These are phyloP conservation scores for Rhynchonycteris naso DNA, from an alignment of 2,797 vertebrate species.

Conservation along the genomic window DNA sequence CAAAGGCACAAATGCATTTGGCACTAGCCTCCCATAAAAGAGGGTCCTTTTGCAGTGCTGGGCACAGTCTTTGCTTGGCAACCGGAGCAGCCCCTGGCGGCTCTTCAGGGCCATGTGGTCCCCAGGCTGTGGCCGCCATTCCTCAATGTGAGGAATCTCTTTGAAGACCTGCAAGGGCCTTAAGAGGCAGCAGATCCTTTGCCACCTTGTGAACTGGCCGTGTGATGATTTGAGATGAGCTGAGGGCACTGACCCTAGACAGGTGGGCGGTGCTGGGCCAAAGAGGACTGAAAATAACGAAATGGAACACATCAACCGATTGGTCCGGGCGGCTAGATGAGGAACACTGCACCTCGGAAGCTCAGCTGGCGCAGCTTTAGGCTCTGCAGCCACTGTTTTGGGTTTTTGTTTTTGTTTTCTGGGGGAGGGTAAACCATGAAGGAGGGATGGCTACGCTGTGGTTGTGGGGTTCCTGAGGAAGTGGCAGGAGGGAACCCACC, in stretches of 20 bases:
- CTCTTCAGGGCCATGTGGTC: neutral
- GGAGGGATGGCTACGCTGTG: neutral
- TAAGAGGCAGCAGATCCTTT: neutral
- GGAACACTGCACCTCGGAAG: neutral
- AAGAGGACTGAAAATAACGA: neutral
- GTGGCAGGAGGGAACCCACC: neutral
- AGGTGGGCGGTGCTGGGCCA: neutral
- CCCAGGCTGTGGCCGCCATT: neutral
- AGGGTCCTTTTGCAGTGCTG: neutral
- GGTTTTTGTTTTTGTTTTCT: too few relatives aligned
- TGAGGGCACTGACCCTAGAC: neutral
- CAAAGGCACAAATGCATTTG: neutral
- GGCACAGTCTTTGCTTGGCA: neutral
- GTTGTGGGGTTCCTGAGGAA: neutral
- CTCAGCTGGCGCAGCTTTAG: neutral
- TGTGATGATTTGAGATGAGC: neutral
- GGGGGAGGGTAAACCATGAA: neutral
- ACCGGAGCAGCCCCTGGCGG: neutral
- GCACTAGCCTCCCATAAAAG: neutral
- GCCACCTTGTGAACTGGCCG: neutral
- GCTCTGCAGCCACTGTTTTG: neutral
- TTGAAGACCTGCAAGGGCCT: neutral
- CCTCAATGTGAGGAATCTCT: neutral
- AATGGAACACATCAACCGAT: neutral
- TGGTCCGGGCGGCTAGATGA: neutral